Percentiles rank a stretch among this genome's conserved stretches.
These are phyloP conservation scores for Cactoblastis cactorum DNA, from an alignment of 2,888 invertebrate species.

Conservation along the genomic window DNA sequence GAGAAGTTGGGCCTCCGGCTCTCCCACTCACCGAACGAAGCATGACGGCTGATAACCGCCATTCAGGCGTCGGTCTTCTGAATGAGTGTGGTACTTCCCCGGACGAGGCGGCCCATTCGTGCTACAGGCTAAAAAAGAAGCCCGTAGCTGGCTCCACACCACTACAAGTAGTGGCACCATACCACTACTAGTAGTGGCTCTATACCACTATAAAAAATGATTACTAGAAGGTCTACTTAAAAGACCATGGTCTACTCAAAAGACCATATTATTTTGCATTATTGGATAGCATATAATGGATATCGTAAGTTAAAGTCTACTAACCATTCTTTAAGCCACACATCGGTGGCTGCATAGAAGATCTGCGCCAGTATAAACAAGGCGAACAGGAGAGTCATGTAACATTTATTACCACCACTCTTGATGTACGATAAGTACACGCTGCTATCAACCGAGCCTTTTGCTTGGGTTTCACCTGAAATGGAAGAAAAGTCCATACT, in stretches of 20 bases:
- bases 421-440: constrained; percentile 77
- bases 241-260: constrained; percentile 3
- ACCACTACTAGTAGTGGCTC: too few species aligned
- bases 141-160: too few species aligned
- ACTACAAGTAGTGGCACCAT: too few species aligned
- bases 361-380: constrained; percentile 77
- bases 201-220: too few species aligned
- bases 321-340: constrained; percentile 81
- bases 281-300: not conserved
- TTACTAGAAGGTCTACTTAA: not conserved
- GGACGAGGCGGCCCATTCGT: too few species aligned
- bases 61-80: too few species aligned
- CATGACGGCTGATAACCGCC: too few species aligned
- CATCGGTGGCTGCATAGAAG: constrained; percentile 81
- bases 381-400: constrained; percentile 66
- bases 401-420: constrained; percentile 75
- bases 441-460: constrained; percentile 64
- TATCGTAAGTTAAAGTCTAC: too few species aligned
- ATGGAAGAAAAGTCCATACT: not conserved
- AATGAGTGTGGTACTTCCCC: too few species aligned
- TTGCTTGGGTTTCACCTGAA: constrained; percentile 58
- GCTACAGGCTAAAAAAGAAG: too few species aligned
- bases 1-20: too few species aligned
- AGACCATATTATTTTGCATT: not conserved
- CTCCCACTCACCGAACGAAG: too few species aligned